Evolutionary conservation across 2,797 vertebrate species (phyloP).

Genomic region (Gila robusta): DNA sequence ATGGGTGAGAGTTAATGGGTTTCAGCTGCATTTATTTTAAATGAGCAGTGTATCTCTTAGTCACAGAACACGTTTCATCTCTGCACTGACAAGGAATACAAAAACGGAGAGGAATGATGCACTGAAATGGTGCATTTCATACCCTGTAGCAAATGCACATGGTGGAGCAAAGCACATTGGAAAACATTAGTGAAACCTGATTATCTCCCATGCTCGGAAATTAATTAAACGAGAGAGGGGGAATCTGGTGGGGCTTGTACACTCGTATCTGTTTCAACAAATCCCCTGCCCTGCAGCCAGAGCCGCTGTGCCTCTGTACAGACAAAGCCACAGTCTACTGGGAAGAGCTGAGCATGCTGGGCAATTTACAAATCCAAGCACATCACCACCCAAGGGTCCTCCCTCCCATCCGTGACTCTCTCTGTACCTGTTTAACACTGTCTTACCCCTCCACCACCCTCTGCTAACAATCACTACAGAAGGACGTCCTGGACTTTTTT

Average conservation of each 20-base stretch:
- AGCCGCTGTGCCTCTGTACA: constrained; percentile 43
- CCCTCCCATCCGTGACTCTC: neutral
- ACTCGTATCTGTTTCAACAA: constrained; percentile 63
- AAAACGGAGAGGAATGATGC: constrained; percentile 58
- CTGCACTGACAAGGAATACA: constrained; percentile 56
- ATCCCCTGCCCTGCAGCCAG: constrained; percentile 68
- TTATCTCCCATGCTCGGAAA: constrained; percentile 79
- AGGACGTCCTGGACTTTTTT: constrained; percentile 4
- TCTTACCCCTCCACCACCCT: constrained; percentile 25
- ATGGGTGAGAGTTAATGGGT: constrained; percentile 33
- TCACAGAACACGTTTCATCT: neutral
- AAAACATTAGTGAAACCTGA: constrained; percentile 83
- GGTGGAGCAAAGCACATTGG: constrained; percentile 69
- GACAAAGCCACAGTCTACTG: constrained; percentile 49
- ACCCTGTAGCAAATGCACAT: constrained; percentile 71
- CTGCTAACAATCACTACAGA: constrained; percentile 21
- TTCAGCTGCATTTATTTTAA: constrained; percentile 3
- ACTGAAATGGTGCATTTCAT: constrained; percentile 69
- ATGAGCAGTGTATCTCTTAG: constrained; percentile 30
- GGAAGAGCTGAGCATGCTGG: constrained; percentile 31
- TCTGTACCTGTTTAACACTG: constrained; percentile 30
- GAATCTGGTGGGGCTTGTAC: constrained; percentile 66
- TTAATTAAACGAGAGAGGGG: constrained; percentile 77
- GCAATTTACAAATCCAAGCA: constrained; percentile 53
- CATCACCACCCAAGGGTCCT: constrained; percentile 21